phyloP scores from a whole-genome alignment of 2,888 invertebrate genomes.

The Steinernema hermaphroditum region DNA sequence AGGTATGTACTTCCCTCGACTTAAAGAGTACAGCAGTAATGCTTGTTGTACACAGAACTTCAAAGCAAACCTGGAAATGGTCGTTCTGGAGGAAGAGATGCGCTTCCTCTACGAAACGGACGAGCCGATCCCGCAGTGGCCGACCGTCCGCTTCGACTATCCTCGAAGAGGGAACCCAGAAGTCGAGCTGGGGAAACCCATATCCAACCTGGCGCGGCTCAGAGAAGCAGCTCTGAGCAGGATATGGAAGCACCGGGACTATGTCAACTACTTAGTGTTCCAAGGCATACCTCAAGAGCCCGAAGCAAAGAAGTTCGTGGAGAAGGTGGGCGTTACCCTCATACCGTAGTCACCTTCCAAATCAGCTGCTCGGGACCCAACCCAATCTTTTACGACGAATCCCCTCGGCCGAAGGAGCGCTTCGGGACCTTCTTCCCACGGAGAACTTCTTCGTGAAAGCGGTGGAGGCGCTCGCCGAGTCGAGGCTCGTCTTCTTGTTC shows the following conservation, averaged over 20 bases:
- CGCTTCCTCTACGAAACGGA: constrained; percentile 23
- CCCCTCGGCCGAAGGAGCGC: neutral
- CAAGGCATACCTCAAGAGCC: neutral
- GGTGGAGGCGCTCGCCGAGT: neutral
- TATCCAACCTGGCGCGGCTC: neutral
- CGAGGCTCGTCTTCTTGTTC: neutral
- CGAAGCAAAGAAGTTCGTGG: neutral
- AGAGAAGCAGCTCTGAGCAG: neutral
- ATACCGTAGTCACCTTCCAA: neutral
- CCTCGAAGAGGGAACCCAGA: neutral
- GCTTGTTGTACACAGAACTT: constrained; percentile 10
- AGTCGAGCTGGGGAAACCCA: neutral
- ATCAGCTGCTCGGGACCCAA: neutral
- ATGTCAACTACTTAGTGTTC: neutral
- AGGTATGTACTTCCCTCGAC: too few species aligned
- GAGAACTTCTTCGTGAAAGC: neutral
- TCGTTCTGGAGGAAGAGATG: neutral
- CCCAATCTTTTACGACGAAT: neutral
- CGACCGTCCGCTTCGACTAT: neutral
- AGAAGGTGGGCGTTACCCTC: neutral
- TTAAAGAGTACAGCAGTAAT: too few species aligned
- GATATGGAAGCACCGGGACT: neutral
- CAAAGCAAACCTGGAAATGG: constrained; percentile 18
- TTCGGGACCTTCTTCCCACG: neutral
- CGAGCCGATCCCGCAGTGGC: neutral